These are phyloP conservation scores for Callionymus lyra DNA, from an alignment of 2,113 vertebrate genomes.

Conservation along the genomic window DNA sequence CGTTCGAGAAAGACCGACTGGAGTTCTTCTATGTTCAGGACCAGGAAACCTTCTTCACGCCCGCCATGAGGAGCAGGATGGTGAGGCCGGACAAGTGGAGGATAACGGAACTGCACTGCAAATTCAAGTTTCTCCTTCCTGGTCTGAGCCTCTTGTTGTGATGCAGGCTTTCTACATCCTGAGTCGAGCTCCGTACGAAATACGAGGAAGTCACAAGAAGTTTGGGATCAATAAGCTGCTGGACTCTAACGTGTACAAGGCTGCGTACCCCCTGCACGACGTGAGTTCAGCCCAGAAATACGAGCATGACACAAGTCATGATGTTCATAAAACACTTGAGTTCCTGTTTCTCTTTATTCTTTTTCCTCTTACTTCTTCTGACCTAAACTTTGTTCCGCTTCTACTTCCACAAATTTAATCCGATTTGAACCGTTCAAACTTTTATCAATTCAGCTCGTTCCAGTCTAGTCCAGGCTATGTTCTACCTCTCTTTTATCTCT, in stretches of 20 bases:
- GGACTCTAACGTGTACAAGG: slow-evolving; percentile 82
- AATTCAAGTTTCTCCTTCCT: too few relatives aligned
- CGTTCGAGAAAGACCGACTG: slow-evolving; percentile 75
- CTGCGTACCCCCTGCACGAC: slow-evolving; percentile 87
- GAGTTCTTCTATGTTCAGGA: slow-evolving; percentile 74
- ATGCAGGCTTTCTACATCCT: slow-evolving; percentile 81
- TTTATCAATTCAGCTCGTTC: background rate
- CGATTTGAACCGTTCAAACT: too few relatives aligned
- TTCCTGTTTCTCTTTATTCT: background rate
- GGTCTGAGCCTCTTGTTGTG: background rate
- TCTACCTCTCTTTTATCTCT: too few relatives aligned
- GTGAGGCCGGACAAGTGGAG: slow-evolving; percentile 25
- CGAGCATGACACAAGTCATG: too few relatives aligned
- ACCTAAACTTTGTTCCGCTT: too few relatives aligned
- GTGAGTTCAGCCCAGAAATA: slow-evolving; percentile 58
- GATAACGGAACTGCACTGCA: too few relatives aligned
- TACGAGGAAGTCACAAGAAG: slow-evolving; percentile 68
- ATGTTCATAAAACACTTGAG: too few relatives aligned
- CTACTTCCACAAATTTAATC: too few relatives aligned
- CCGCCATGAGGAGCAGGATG: slow-evolving; percentile 85
- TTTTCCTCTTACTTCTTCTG: too few relatives aligned
- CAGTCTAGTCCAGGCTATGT: background rate
- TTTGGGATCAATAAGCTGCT: slow-evolving; percentile 87
- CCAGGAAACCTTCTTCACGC: slow-evolving; percentile 79
- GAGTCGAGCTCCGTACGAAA: slow-evolving; percentile 77